These are phyloP conservation scores for Tridacna gigas DNA, from an alignment of 2,888 invertebrate genomes.

Conservation along the genomic window DNA sequence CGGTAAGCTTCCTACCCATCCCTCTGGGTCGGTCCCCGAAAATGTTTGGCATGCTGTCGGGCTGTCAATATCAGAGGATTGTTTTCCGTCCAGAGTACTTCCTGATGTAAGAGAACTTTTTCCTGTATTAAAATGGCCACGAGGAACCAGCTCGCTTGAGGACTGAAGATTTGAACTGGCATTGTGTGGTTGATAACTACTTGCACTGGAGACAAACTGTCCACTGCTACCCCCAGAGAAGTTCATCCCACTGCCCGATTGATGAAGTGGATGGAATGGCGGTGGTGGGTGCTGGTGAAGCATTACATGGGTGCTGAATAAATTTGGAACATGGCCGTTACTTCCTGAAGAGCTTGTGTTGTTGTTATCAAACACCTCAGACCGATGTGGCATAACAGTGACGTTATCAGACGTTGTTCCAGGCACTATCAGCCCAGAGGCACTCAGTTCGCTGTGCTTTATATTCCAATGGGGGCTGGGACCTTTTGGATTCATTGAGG, in stretches of 20 bases:
- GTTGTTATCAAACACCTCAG: slow-evolving; percentile 41
- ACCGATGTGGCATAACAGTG: slow-evolving; percentile 33
- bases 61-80: not conserved
- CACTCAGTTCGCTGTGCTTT: slow-evolving; percentile 51
- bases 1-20: not conserved
- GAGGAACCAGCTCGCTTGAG: not conserved
- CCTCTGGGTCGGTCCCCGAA: slow-evolving; percentile 14
- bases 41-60: not conserved
- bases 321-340: slow-evolving; percentile 25
- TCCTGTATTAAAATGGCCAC: no score
- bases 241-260: not conserved
- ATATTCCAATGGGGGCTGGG: slow-evolving; percentile 60
- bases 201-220: not conserved
- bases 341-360: slow-evolving; percentile 53
- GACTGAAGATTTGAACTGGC: not conserved
- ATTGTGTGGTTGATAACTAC: not conserved
- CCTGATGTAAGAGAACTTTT: not conserved
- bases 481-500: slow-evolving; percentile 10
- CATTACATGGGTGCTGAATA: not conserved
- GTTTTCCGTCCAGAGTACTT: not conserved
- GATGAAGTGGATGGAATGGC: not conserved
- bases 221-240: slow-evolving; percentile 21
- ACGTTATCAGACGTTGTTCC: slow-evolving; percentile 61
- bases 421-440: slow-evolving; percentile 27
- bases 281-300: not conserved